phyloP scores from a whole-genome alignment of 2,797 vertebrate genomes.

The Trachurus trachurus region DNA sequence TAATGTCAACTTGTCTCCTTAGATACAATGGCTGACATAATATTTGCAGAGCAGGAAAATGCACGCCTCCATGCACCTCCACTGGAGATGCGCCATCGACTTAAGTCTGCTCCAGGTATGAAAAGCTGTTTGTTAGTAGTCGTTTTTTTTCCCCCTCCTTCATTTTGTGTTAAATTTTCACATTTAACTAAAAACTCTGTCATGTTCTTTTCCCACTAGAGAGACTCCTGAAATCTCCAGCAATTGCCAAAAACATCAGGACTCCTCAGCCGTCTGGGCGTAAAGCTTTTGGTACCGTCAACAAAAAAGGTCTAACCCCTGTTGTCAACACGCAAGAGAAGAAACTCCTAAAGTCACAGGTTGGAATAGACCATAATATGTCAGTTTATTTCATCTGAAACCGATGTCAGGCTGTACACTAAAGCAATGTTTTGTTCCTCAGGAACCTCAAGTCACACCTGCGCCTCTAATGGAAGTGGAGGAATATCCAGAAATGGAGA shows the following conservation, averaged over 20 bases:
- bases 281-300: conserved; percentile 75
- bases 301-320: conserved; percentile 66
- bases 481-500: conserved; percentile 80
- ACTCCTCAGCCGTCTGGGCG: conserved; percentile 69
- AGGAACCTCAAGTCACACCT: conserved; percentile 69
- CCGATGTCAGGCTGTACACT: background rate
- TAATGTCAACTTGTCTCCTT: conserved; percentile 21
- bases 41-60: conserved; percentile 75
- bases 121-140: background rate
- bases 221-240: conserved; percentile 59
- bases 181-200: too few species aligned
- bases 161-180: background rate
- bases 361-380: conserved; percentile 16
- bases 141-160: too few species aligned
- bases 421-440: background rate
- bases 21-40: conserved; percentile 72
- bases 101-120: conserved; percentile 79
- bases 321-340: conserved; percentile 56
- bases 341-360: conserved; percentile 68
- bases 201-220: conserved; percentile 48
- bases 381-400: background rate
- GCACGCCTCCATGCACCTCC: conserved; percentile 48
- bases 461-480: conserved; percentile 53
- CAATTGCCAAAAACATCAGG: conserved; percentile 49
- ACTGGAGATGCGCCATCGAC: conserved; percentile 65